Evolutionary conservation across 2,888 invertebrate genomes (phyloP).

Genomic region (Uropetala carovei): DNA sequence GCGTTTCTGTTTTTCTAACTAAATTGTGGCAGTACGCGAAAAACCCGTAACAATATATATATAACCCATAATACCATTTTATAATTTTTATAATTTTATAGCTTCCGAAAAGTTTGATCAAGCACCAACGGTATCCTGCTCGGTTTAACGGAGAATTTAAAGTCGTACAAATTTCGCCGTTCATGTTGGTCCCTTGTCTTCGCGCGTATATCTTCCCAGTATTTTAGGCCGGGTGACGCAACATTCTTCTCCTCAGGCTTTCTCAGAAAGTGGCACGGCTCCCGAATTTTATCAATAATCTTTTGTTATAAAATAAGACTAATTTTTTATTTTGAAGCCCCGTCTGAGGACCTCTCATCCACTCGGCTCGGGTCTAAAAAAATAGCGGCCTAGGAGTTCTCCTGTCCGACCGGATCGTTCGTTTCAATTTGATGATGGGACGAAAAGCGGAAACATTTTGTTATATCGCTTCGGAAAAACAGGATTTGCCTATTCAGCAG

Average conservation of each 20-base stretch:
- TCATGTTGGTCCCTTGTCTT: no score
- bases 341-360: background rate
- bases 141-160: background rate
- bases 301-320: background rate
- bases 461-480: background rate
- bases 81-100: background rate
- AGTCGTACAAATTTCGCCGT: background rate
- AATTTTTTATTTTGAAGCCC: background rate
- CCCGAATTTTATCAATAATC: background rate
- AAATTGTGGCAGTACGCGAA: no score
- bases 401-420: background rate
- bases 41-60: no score
- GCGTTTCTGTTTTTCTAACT: no score
- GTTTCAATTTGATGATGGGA: slow-evolving; percentile 15
- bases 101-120: no score
- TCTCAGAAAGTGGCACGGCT: slow-evolving; percentile 6
- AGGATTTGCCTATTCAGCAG: background rate
- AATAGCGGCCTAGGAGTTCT: background rate
- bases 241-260: slow-evolving; percentile 17
- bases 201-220: no score
- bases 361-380: background rate
- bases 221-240: slow-evolving; percentile 20
- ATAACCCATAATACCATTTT: background rate
- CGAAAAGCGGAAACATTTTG: slow-evolving; percentile 15
- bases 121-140: background rate